Conservation (phyloP, 2,113 vertebrate species). For the Microtus richardsoni region DNA sequence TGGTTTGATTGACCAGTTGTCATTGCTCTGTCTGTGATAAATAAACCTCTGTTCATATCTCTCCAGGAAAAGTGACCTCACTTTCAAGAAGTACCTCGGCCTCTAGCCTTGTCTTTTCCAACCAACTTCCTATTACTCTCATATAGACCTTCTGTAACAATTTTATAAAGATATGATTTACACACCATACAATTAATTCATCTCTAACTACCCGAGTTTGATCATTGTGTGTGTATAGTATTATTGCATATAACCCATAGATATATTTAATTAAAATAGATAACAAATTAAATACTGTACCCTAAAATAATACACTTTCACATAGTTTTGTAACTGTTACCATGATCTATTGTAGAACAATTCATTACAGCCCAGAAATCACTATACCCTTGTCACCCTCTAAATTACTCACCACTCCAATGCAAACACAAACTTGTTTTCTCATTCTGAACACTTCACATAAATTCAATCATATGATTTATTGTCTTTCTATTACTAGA, state of each 20-base stretch:
- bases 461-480: neutral
- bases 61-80: neutral
- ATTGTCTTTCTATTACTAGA: neutral
- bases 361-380: neutral
- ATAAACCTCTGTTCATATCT: neutral
- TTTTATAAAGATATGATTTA: neutral
- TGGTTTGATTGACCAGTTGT: neutral
- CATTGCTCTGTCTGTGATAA: neutral
- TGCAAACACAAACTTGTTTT: neutral
- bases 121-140: neutral
- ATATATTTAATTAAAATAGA: neutral
- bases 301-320: neutral
- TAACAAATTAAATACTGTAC: neutral
- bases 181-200: neutral
- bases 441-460: conserved; percentile 14
- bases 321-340: conserved; percentile 14
- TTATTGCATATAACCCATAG: neutral
- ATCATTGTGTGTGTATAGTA: neutral
- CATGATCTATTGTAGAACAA: neutral
- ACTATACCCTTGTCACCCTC: neutral
- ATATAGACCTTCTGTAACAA: conserved; percentile 17
- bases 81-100: neutral
- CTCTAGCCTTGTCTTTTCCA: neutral
- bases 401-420: neutral
- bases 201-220: neutral